Evolutionary conservation across 2,797 vertebrate species (phyloP), one percentile per base, ranked within the genome.

Genomic region (Lutjanus campechanus): DNA sequence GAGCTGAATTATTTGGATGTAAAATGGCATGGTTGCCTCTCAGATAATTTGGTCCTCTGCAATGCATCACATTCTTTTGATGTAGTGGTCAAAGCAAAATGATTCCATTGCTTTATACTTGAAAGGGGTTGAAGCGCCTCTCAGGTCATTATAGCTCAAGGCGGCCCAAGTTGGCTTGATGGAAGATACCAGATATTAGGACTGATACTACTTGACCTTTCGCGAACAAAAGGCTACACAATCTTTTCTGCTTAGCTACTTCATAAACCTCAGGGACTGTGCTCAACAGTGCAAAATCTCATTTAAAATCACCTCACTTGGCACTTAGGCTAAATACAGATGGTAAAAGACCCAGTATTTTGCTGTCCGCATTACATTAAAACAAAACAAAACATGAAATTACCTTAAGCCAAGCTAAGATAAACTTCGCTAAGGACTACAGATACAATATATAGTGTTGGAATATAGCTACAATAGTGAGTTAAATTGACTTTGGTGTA

Each of bases 151-250:
- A 68, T n/a, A 67, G 70, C 79, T 77, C 19, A 41, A 49, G 53
- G 65, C 20, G 4, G 36, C 47, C 17, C 25, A 22, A 55, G 54
- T 63, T 69, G 12, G 59, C 36, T 67, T 74, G 43, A 87, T 85
- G 72, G 22, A 81, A 82, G 54, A 77, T 67, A 59, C 5, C 43
- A 79, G 68, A 78, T 85, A 85, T 85, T 58, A 54, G 56, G 22
- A 61, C 63, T 56, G 62, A 82, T 76, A n/a, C 63, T 64, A 55
- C 56, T 87, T 84, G 83, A 86, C 84, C 84, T 88, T 79, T 82
- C 16, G 20, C 17, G 16, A 77, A 72, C 3, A 4, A 65, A 66
- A 73, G 22, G 11, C 50, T 29, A 40, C 19, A 29, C 20, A 51
- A 73, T 75, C 22, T 63, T 47, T 72, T 58, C 62, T 56, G 53